Evolutionary conservation across 2,113 vertebrate species (phyloP), one percentile per base, ranked within the genome.

Genomic region (Andinoacara biseriatus): DNA sequence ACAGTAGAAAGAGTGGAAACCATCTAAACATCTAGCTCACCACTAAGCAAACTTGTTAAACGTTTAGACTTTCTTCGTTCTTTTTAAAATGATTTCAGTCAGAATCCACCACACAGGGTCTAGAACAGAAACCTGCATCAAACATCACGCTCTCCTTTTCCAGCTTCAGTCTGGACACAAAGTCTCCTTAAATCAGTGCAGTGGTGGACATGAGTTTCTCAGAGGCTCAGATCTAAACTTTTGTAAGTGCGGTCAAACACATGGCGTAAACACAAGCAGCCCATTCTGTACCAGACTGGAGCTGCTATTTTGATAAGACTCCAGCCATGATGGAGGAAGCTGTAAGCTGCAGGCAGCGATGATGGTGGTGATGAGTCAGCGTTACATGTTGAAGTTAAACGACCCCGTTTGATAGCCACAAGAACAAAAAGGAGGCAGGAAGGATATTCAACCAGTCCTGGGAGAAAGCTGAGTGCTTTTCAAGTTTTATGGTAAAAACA

Each of bases 291-390:
- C 62, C 76, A 38, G 31, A 58, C 22, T 6, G 38, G 67, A 24
- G 24, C 52, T 31, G 57, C 54, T 6, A n/a, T 18, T 77, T 46
- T 13, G 35, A 60, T 58, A 3, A 3, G 17, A 67, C 56, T 78
- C 57, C 56, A 29, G 59, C 52, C 10, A 18, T 65, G 78, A 92
- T 90, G 87, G 40, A 85, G 63, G 86, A 91, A 94, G 93, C 91
- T 72, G 74, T 79, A 89, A 90, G 91, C 91, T 56, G 77, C 82
- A 88, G 75, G 80, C 87, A 87, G 92, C 77, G 17, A 82, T 90
- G 89, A 85, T 35, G 83, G 89, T 58, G 6, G 29, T 57, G 85
- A 91, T 90, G 91, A 87, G 3, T 89, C 76, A 88, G 79, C 49
- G 17, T 86, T 76, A 87, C 52, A 82, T 29, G 35, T 58, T 18